Base-by-base conservation (phyloP, 2,888 invertebrate species). In the Brachyopa scutellaris region DNA sequence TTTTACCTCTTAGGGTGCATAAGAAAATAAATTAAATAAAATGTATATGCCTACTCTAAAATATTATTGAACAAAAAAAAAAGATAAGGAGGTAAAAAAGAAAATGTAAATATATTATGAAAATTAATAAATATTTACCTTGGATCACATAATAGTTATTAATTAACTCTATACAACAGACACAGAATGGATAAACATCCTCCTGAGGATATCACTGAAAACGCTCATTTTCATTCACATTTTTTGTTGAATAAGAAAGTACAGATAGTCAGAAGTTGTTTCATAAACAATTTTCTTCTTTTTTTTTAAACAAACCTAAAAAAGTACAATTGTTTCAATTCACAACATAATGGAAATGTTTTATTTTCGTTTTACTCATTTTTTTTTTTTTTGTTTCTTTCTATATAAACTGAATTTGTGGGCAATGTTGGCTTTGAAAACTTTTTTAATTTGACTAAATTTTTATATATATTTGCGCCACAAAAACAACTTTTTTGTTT, bases 201-300 rank as follows among this genome's bases (percentile, higher is more conserved):
- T 59, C 19, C 70, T 77, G 82, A 77, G 66, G 77, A 77, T 82
- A 82, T 82, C 82, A 82, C 82, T 82, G 82, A 82, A 82, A 82
- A 82, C 82, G 82, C 82, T 82, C 82, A 82, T 82, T 36, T 51
- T 62, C 47, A 62, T 73, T 67, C 61, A 80, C 69, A 76, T 45
- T 47, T 47, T 38, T 53, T 42, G 23, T n/a, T 47, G 17, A 57
- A 66, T 40, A 40, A 70, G 70, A 82, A 77, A 55, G 38, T 82
- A 70, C 80, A 74, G 79, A 79, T 67, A 67, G 40, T 74, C 74
- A 74, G 57, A 51, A 80, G 76, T 66, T 66, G 59, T 45, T 59
- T 55, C 51, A 62, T 70, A 70, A 38, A 77, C 29, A 66, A 55
- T 79, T 47, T 55, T 45, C 21, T 61, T 21, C 13, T 23, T 55